phyloP scores from a whole-genome alignment of 1,140 invertebrate genomes.

The Penaeus indicus region DNA sequence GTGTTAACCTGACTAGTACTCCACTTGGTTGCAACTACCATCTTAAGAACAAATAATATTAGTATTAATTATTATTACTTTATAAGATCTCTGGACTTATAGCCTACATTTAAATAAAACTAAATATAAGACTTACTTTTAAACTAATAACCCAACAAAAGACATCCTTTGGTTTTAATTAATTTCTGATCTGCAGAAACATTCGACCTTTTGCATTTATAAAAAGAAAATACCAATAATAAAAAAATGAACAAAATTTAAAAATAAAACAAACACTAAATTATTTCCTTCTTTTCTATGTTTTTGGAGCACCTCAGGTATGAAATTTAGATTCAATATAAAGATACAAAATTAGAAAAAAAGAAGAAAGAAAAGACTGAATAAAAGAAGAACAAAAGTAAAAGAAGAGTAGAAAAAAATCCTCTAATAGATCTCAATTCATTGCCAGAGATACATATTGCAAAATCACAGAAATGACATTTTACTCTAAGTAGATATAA shows the following conservation, averaged over 20 bases:
- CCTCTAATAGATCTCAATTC: conserved; percentile 1
- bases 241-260: not conserved
- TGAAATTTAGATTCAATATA: not conserved
- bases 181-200: too few species aligned
- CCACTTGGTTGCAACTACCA: conserved; percentile 28
- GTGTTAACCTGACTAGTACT: conserved; percentile 26
- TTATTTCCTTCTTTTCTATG: not conserved
- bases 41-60: conserved; percentile 18
- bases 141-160: too few species aligned
- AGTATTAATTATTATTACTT: conserved; percentile 9
- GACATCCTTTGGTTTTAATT: too few species aligned
- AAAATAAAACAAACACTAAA: conserved; percentile 8
- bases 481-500: conserved; percentile 36
- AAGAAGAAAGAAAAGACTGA: too few species aligned
- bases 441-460: conserved; percentile 33
- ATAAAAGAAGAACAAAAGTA: too few species aligned
- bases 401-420: not conserved
- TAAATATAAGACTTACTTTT: too few species aligned
- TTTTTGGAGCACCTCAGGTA: conserved; percentile 47
- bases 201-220: too few species aligned
- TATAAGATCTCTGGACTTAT: not conserved
- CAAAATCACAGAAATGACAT: conserved; percentile 39
- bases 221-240: too few species aligned
- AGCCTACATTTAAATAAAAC: too few species aligned
- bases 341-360: not conserved